Percentiles rank a stretch among this genome's conserved stretches.
Evolutionary conservation across 2,797 vertebrate genomes (phyloP).

Genomic region (Xiphorhynchus erythropygius): DNA sequence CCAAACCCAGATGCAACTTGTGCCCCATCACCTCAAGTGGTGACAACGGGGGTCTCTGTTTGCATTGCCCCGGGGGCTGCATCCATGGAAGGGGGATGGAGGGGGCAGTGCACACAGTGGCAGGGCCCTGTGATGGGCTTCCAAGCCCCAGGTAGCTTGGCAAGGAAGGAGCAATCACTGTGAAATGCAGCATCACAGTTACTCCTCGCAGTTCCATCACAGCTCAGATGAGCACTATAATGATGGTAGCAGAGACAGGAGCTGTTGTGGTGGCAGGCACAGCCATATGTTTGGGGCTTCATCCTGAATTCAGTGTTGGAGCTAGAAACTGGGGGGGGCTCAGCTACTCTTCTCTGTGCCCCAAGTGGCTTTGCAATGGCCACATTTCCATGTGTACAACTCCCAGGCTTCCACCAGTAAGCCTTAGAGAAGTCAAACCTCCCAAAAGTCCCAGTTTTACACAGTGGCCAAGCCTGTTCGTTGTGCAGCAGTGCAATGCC

Average conservation of each 20-base stretch:
- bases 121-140: background rate
- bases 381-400: background rate
- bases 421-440: background rate
- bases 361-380: background rate
- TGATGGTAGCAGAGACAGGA: accelerated
- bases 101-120: accelerated
- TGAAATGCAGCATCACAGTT: accelerated
- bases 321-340: background rate
- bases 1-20: background rate
- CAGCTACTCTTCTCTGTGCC: background rate
- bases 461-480: accelerated
- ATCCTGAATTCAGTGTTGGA: background rate
- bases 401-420: background rate
- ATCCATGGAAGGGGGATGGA: accelerated
- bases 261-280: accelerated
- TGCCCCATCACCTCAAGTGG: background rate
- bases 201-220: background rate
- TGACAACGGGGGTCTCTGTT: background rate
- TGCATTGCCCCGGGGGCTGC: background rate
- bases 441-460: background rate
- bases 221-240: background rate
- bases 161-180: background rate
- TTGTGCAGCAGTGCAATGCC: accelerated
- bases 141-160: accelerated
- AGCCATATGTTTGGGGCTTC: background rate